These are phyloP conservation scores for Conus betulinus DNA, from an alignment of 1,140 invertebrate genomes.

Conservation along the genomic window DNA sequence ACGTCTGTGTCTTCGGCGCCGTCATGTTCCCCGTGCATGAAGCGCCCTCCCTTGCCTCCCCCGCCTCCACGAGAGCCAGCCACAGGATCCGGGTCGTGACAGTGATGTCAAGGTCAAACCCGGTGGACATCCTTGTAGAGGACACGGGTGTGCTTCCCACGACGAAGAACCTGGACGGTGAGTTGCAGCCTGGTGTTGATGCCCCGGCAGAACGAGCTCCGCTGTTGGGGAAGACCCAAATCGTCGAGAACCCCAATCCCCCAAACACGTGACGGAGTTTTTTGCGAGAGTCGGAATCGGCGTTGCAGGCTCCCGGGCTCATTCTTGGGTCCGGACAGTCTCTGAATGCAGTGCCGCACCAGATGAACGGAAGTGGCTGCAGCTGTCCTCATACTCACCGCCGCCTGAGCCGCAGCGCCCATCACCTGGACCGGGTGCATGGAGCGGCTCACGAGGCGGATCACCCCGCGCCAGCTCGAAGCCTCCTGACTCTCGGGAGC, in stretches of 20 bases:
- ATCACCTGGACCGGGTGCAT: background rate
- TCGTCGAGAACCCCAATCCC: no score
- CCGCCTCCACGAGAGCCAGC: background rate
- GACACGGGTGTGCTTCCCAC: no score
- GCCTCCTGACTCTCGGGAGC: background rate
- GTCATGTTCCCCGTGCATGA: constrained; percentile 42
- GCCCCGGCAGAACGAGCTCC: background rate
- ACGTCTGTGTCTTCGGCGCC: constrained; percentile 35
- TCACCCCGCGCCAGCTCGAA: background rate
- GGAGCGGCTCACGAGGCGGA: background rate
- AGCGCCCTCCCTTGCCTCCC: background rate
- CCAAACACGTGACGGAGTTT: background rate
- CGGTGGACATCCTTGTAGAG: background rate
- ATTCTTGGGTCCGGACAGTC: background rate
- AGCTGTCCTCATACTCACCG: background rate
- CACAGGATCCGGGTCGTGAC: background rate
- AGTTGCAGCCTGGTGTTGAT: no score
- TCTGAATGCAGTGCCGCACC: background rate
- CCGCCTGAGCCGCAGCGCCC: background rate
- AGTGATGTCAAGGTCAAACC: background rate
- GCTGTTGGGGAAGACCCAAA: no score
- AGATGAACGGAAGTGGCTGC: background rate
- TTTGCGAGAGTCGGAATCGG: background rate
- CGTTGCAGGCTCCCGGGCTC: background rate
- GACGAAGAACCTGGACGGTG: no score